Percentiles rank a stretch among this genome's conserved stretches.
These are phyloP conservation scores for Drosophila yooni DNA, from an alignment of 2,888 invertebrate genomes.

Conservation along the genomic window DNA sequence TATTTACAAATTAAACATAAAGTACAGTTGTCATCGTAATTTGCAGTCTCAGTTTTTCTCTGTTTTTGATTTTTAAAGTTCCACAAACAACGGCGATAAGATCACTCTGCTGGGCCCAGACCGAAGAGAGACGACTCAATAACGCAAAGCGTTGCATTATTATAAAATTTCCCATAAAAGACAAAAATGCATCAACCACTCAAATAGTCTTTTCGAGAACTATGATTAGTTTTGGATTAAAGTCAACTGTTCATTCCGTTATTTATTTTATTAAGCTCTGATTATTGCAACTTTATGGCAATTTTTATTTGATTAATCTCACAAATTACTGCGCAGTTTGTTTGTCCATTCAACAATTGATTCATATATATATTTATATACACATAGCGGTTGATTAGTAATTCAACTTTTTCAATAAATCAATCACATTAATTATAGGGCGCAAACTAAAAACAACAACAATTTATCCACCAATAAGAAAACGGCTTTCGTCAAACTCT, in stretches of 20 bases:
- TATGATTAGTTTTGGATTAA: neutral
- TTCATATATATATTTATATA: neutral
- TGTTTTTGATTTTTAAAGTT: neutral
- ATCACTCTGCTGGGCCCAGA: neutral
- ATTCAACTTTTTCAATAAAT: neutral
- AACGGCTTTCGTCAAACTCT: slow-evolving; percentile 30
- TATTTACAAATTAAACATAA: neutral
- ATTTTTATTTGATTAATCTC: neutral
- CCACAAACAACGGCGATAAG: neutral
- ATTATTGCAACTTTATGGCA: neutral
- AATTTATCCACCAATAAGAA: slow-evolving; percentile 21
- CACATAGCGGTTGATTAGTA: neutral
- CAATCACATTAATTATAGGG: neutral
- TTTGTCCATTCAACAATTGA: neutral
- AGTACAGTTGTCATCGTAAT: neutral
- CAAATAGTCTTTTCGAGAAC: neutral
- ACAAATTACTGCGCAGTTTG: neutral
- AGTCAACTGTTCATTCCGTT: neutral
- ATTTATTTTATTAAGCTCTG: neutral
- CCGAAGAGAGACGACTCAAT: neutral
- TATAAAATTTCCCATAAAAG: neutral
- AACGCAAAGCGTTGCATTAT: neutral
- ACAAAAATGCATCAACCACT: neutral
- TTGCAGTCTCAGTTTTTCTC: neutral
- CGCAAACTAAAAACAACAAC: neutral